Evolutionary conservation across 2,797 vertebrate genomes (phyloP), one percentile per base, ranked within the genome.

Genomic region (Neopelma chrysocephalum): DNA sequence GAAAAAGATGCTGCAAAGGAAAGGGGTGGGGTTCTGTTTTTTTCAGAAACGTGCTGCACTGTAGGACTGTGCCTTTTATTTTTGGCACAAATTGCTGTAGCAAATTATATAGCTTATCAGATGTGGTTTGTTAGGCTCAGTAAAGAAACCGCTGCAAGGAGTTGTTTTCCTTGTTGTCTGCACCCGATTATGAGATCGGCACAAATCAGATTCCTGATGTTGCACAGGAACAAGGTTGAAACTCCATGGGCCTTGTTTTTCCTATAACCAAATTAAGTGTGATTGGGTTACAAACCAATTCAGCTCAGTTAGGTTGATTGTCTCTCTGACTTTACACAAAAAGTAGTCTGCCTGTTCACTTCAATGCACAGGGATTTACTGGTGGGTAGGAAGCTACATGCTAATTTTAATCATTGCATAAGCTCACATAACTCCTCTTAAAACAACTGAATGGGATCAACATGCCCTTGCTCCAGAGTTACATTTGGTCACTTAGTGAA

Each of bases 21-120:
- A 93, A 93, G 93, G 97, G 97, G 96, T 89, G 60, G 97, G 93
- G 96, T 96, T 97, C 58, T 97, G 97, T 97, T 97, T 98, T 98
- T 97, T 97, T 97, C 97, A 97, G 96, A 98, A 98, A 97, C 92
- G 70, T 97, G 96, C 80, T 93, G 96, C 95, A 71, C 97, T 98
- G 95, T 97, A 98, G 95, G 97, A 98, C 96, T 95, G 86, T 94
- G 97, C 90, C 97, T 98, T 97, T 98, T 98, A 97, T 98, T 98
- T 98, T 98, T 98, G 98, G 98, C 97, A 97, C 97, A 97, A 97
- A 97, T 97, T 97, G 96, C 97, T 97, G 95, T 73, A 97, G 97
- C 97, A 98, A 98, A 98, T 98, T 98, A 98, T 96, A 97, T 96
- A 97, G 97, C 97, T 98, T 98, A 98, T 98, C 98, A 98, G 97